Evolutionary conservation across 1,140 invertebrate genomes (phyloP).

Genomic region (Campoletis sonorensis): DNA sequence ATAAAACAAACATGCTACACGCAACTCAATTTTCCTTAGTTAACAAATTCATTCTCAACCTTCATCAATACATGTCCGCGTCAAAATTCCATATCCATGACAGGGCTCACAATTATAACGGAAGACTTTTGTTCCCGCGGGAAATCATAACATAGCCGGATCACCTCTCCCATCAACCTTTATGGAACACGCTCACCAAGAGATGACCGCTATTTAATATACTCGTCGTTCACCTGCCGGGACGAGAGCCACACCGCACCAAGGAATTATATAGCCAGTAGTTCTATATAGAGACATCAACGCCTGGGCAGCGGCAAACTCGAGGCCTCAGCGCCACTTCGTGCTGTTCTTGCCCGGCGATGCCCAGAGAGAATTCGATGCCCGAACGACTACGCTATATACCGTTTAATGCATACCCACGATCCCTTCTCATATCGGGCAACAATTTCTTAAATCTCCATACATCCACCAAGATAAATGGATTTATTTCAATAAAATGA

Average conservation of each 20-base stretch:
- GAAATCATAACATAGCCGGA: background rate
- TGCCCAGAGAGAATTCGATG: conserved; percentile 57
- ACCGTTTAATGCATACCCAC: conserved; percentile 15
- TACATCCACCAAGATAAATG: background rate
- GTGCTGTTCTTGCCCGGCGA: conserved; percentile 19
- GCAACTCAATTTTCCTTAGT: too few species aligned
- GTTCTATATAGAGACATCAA: conserved; percentile 66
- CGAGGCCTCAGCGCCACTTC: conserved; percentile 13
- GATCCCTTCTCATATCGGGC: background rate
- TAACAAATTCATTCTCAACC: too few species aligned
- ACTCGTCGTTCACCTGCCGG: conserved; percentile 46
- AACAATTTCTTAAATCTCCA: background rate
- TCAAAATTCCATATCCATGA: too few species aligned
- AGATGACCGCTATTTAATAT: conserved; percentile 41
- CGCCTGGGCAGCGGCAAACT: conserved; percentile 52
- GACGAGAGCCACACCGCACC: conserved; percentile 49
- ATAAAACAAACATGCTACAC: background rate
- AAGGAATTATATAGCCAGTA: conserved; percentile 40
- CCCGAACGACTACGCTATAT: conserved; percentile 16
- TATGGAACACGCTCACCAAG: conserved; percentile 16
- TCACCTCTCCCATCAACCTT: conserved; percentile 13
- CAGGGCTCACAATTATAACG: background rate
- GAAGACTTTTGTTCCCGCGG: conserved; percentile 1
- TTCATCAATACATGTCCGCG: too few species aligned
- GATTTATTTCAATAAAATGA: background rate